Percentiles rank a stretch among this genome's conserved stretches.
Conservation (phyloP, 2,888 invertebrate species). For the Elegia similella region DNA sequence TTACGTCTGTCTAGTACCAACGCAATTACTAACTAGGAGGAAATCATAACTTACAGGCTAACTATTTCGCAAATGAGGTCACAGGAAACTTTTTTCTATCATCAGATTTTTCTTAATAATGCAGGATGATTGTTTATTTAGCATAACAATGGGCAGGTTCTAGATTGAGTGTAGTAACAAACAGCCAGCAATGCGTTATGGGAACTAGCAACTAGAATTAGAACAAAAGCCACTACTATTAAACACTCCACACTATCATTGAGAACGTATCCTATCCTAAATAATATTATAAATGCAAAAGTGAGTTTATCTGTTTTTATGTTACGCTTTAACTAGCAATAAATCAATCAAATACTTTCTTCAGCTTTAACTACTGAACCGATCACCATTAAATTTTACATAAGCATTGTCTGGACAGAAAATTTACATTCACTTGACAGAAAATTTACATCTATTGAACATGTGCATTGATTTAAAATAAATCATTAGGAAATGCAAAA, state of each 20-base stretch:
- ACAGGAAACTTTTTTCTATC: slow-evolving; percentile 25
- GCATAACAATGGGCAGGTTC: slow-evolving; percentile 30
- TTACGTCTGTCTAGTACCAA: slow-evolving; percentile 47
- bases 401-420: too few relatives aligned
- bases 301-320: too few relatives aligned
- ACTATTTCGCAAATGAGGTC: slow-evolving; percentile 37
- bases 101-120: not conserved
- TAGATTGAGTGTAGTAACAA: slow-evolving; percentile 15
- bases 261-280: not conserved
- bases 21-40: slow-evolving; percentile 44
- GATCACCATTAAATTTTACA: too few relatives aligned
- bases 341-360: too few relatives aligned
- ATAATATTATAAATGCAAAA: too few relatives aligned
- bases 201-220: slow-evolving; percentile 29
- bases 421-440: too few relatives aligned
- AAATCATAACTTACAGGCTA: slow-evolving; percentile 38
- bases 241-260: not conserved
- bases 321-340: too few relatives aligned
- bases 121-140: slow-evolving; percentile 15
- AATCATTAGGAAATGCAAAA: too few relatives aligned
- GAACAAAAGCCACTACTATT: slow-evolving; percentile 19
- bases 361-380: too few relatives aligned
- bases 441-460: too few relatives aligned
- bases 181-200: slow-evolving; percentile 19
- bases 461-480: too few relatives aligned